Percentiles rank a stretch among this genome's conserved stretches.
Evolutionary conservation across 2,888 invertebrate genomes (phyloP).

Genomic region (Phengaris alcon): DNA sequence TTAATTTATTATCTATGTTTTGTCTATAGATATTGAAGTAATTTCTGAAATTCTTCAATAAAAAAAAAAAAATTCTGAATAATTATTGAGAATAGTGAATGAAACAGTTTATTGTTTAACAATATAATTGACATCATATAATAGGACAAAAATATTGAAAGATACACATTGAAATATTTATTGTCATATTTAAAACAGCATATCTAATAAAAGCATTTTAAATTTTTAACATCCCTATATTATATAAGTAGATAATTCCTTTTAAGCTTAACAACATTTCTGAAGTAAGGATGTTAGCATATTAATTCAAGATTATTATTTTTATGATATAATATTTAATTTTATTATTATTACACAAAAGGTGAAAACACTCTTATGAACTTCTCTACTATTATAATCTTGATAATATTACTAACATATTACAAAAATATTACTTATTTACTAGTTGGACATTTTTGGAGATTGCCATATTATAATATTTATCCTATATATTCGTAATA

Average conservation of each 20-base stretch:
- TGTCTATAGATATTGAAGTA: not conserved
- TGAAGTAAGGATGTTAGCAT: conserved; percentile 5
- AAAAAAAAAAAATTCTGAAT: no score
- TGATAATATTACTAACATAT: conserved; percentile 11
- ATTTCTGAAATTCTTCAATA: not conserved
- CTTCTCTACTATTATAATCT: not conserved
- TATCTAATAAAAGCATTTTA: conserved; percentile 28
- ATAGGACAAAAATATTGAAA: conserved; percentile 32
- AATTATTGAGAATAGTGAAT: conserved; percentile 22
- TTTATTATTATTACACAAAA: no score
- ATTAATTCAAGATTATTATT: conserved; percentile 2
- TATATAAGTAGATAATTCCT: not conserved
- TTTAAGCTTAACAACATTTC: not conserved
- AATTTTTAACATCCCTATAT: conserved; percentile 32
- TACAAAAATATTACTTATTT: not conserved
- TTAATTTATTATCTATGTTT: not conserved
- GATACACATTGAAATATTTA: conserved; percentile 41
- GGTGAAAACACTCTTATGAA: no score
- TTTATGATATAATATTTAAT: not conserved
- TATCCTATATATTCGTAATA: not conserved
- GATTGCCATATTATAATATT: not conserved
- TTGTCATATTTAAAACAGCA: conserved; percentile 36
- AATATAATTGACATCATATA: conserved; percentile 57
- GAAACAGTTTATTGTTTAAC: conserved; percentile 27
- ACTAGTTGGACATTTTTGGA: conserved; percentile 3